These are phyloP conservation scores for Sebastes cheni DNA, from an alignment of 2,797 vertebrate species.

Conservation along the genomic window DNA sequence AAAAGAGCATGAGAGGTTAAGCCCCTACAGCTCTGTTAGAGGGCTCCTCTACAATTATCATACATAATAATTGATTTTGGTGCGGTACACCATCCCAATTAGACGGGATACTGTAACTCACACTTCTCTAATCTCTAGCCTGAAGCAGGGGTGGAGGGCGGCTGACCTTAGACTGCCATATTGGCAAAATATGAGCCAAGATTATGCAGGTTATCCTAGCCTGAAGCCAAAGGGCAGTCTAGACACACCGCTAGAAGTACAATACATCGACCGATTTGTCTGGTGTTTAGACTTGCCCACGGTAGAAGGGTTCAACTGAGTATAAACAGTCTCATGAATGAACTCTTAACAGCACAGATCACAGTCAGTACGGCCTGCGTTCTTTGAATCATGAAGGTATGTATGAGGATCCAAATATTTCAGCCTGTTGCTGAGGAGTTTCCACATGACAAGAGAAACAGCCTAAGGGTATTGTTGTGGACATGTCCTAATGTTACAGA, in stretches of 20 bases:
- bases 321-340: constrained; percentile 56
- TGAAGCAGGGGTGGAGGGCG: constrained; percentile 35
- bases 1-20: background rate
- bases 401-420: constrained; percentile 26
- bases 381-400: constrained; percentile 15
- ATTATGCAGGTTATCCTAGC: constrained; percentile 35
- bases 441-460: constrained; percentile 23
- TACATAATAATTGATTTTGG: constrained; percentile 14
- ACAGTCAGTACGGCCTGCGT: background rate
- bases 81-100: constrained; percentile 3
- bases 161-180: constrained; percentile 11
- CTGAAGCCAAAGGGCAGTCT: constrained; percentile 62
- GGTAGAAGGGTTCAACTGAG: constrained; percentile 32
- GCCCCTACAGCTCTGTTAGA: background rate
- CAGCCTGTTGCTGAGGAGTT: constrained; percentile 20
- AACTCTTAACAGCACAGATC: constrained; percentile 34
- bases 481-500: constrained; percentile 44
- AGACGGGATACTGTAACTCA: constrained; percentile 8
- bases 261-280: constrained; percentile 56
- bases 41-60: background rate
- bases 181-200: constrained; percentile 34
- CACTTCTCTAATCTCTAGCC: constrained; percentile 13
- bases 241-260: constrained; percentile 65
- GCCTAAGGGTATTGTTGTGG: constrained; percentile 19
- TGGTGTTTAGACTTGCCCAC: constrained; percentile 68